Conservation (phyloP, 2,888 invertebrate species). For the Macaria liturata region DNA sequence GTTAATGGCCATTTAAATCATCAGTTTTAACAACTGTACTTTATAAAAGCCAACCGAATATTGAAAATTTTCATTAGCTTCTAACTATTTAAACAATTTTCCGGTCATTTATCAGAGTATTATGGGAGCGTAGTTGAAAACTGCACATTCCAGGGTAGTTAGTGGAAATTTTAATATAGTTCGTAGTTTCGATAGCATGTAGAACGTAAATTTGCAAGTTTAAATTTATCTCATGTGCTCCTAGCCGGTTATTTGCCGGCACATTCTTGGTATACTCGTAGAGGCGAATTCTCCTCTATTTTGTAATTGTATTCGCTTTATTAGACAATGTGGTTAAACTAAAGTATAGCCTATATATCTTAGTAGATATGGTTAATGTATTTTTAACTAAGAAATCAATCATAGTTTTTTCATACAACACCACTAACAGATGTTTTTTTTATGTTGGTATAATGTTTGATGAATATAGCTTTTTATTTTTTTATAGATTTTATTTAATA, state of each 20-base stretch:
- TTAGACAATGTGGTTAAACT: not conserved
- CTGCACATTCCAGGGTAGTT: slow-evolving; percentile 5
- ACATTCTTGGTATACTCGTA: slow-evolving; percentile 1
- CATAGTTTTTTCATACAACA: too few relatives aligned
- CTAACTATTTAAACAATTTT: slow-evolving; percentile 8
- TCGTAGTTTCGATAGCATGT: slow-evolving; percentile 8
- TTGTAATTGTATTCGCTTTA: not conserved
- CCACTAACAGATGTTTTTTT: too few relatives aligned
- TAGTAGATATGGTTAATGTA: too few relatives aligned
- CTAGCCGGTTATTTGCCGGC: not conserved
- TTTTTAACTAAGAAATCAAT: too few relatives aligned
- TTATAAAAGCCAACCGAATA: not conserved
- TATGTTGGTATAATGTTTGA: too few relatives aligned
- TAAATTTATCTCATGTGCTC: slow-evolving; percentile 16
- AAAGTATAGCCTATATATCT: not conserved
- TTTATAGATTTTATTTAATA: too few relatives aligned
- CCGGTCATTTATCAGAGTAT: slow-evolving; percentile 3
- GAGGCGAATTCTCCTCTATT: not conserved
- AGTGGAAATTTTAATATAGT: slow-evolving; percentile 11
- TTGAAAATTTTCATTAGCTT: slow-evolving; percentile 1
- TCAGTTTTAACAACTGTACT: not conserved
- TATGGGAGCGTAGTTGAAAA: slow-evolving; percentile 22
- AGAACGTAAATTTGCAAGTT: slow-evolving; percentile 19
- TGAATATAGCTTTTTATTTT: too few relatives aligned
- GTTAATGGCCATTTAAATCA: too few relatives aligned